phyloP scores from a whole-genome alignment of 2,888 invertebrate genomes.

The Spicauda simplicius region DNA sequence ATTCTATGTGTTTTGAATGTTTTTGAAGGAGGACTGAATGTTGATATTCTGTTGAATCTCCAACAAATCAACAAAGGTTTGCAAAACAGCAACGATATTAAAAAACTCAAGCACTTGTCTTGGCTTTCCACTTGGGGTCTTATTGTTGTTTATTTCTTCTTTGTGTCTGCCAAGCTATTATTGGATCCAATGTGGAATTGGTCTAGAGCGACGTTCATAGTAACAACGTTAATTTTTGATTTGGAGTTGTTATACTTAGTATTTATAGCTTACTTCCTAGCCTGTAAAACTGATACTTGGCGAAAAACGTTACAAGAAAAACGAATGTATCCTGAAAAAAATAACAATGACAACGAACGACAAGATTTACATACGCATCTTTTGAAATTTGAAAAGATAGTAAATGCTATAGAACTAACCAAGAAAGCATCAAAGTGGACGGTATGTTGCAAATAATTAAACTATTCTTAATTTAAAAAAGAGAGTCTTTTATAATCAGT shows the following conservation, averaged over 20 bases:
- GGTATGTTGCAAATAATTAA: slow-evolving; percentile 29
- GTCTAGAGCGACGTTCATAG: slow-evolving; percentile 39
- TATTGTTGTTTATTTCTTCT: slow-evolving; percentile 24
- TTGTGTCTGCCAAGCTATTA: slow-evolving; percentile 27
- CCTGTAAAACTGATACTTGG: slow-evolving; percentile 42
- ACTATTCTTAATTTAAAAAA: no score
- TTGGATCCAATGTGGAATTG: slow-evolving; percentile 41
- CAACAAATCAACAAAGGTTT: slow-evolving; percentile 34
- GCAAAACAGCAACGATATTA: slow-evolving; percentile 19
- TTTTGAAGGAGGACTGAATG: slow-evolving; percentile 30
- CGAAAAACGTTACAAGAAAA: slow-evolving; percentile 16
- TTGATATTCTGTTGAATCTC: slow-evolving; percentile 36
- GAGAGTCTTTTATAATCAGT: no score
- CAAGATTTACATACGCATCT: slow-evolving; percentile 27
- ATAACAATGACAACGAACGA: slow-evolving; percentile 17
- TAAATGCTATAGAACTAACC: slow-evolving; percentile 33
- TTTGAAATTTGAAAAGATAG: slow-evolving; percentile 37
- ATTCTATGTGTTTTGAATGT: slow-evolving; percentile 35
- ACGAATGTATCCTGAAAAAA: background rate
- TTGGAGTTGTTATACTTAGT: slow-evolving; percentile 42
- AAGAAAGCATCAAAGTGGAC: slow-evolving; percentile 39
- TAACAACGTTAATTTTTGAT: slow-evolving; percentile 42
- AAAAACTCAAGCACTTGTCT: slow-evolving; percentile 20
- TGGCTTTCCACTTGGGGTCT: slow-evolving; percentile 8
- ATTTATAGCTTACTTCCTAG: slow-evolving; percentile 40